These are phyloP conservation scores for Diaprepes abbreviatus DNA, from an alignment of 2,888 invertebrate genomes.

Conservation along the genomic window DNA sequence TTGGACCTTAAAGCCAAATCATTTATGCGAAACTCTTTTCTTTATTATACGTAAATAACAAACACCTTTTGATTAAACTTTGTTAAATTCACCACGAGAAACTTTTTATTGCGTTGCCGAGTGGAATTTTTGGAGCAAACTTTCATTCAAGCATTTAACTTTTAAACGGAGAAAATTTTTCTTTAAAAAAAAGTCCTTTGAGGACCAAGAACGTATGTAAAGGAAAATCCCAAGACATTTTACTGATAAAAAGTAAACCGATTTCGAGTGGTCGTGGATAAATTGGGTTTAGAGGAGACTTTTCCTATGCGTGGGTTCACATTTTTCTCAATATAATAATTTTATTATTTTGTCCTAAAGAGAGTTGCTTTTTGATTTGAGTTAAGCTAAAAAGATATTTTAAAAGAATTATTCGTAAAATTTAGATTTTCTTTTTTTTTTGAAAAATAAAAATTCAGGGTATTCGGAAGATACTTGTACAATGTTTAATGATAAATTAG, in stretches of 20 bases:
- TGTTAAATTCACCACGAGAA: conserved; percentile 1
- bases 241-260: conserved; percentile 3
- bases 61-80: neutral
- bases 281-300: neutral
- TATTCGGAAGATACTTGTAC: too few relatives aligned
- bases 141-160: conserved; percentile 4
- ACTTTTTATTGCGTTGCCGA: neutral
- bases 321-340: too few relatives aligned
- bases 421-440: too few relatives aligned
- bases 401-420: too few relatives aligned
- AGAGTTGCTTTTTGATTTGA: too few relatives aligned
- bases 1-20: neutral
- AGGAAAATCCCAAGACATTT: conserved; percentile 3
- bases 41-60: neutral
- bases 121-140: neutral
- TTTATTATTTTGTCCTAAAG: too few relatives aligned
- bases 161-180: neutral
- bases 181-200: conserved; percentile 3
- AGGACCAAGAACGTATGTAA: neutral
- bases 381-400: too few relatives aligned
- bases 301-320: neutral
- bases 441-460: too few relatives aligned
- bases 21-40: conserved; percentile 11
- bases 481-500: too few relatives aligned
- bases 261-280: conserved; percentile 1